phyloP scores from a whole-genome alignment of 2,797 vertebrate species.

The Urocyon cinereoargenteus region DNA sequence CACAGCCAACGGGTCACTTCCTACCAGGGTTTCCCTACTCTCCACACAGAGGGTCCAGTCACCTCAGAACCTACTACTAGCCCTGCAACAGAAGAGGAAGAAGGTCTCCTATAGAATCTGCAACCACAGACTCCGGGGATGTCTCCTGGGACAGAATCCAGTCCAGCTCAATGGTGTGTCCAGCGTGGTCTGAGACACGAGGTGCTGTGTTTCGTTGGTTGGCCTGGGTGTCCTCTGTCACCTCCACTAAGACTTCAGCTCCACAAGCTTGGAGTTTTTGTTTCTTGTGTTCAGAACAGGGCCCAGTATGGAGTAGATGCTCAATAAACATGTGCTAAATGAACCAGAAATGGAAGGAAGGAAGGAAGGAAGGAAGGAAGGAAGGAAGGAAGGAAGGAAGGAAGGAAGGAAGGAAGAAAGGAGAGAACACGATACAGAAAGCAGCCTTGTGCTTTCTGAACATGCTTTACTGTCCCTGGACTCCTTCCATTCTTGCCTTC shows the following conservation, averaged over 20 bases:
- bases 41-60: neutral
- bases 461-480: too few relatives aligned
- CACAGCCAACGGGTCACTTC: neutral
- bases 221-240: neutral
- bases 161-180: rapidly evolving
- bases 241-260: neutral
- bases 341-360: neutral
- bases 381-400: rapidly evolving
- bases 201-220: neutral
- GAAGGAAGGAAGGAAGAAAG: neutral
- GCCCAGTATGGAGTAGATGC: neutral
- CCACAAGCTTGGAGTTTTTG: neutral
- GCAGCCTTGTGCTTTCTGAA: neutral
- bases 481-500: neutral
- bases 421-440: neutral
- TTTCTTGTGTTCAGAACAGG: neutral
- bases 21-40: neutral
- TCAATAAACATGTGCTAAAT: neutral
- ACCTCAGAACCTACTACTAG: neutral
- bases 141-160: too few relatives aligned
- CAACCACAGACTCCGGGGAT: neutral
- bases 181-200: rapidly evolving
- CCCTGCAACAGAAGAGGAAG: neutral
- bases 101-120: neutral
- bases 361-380: rapidly evolving